A percentile compares a stretch with the other conserved stretches of the same genome.
Evolutionary conservation across 2,113 vertebrate genomes (phyloP).

Genomic region (Python bivittatus): DNA sequence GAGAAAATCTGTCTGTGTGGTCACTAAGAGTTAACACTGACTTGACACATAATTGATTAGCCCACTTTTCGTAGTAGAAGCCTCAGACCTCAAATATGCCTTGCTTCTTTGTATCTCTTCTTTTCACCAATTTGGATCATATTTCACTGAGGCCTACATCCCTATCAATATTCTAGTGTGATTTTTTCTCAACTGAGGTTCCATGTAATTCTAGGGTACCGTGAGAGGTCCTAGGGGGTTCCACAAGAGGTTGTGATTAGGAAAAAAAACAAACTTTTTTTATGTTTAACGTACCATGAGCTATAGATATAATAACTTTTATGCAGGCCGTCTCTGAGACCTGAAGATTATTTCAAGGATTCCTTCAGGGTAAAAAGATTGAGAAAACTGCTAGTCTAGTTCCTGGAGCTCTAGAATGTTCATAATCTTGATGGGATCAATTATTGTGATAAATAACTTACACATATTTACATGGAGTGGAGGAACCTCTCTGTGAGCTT

Average conservation of each 20-base stretch:
- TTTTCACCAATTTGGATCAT: not conserved
- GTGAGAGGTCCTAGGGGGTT: not conserved
- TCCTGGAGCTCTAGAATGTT: not conserved
- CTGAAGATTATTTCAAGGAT: not conserved
- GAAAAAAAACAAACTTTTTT: not conserved
- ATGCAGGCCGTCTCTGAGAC: not conserved
- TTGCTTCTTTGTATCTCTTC: not conserved
- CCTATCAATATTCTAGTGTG: not conserved
- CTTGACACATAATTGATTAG: not conserved
- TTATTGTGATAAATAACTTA: no score
- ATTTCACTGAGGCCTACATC: not conserved
- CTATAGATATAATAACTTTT: not conserved
- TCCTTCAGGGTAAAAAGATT: not conserved
- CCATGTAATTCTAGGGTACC: not conserved
- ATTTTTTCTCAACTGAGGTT: not conserved
- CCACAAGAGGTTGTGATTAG: not conserved
- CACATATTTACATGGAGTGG: not conserved
- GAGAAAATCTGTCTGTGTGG: not conserved
- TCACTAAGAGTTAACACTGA: not conserved
- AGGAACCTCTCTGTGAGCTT: not conserved
- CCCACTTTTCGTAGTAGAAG: not conserved
- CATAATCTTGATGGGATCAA: not conserved
- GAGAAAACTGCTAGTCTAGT: not conserved
- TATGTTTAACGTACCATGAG: not conserved
- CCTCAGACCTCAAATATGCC: not conserved